Evolutionary conservation across 2,797 vertebrate species (phyloP), one percentile per base, ranked within the genome.

Genomic region (Botia kubotai): DNA sequence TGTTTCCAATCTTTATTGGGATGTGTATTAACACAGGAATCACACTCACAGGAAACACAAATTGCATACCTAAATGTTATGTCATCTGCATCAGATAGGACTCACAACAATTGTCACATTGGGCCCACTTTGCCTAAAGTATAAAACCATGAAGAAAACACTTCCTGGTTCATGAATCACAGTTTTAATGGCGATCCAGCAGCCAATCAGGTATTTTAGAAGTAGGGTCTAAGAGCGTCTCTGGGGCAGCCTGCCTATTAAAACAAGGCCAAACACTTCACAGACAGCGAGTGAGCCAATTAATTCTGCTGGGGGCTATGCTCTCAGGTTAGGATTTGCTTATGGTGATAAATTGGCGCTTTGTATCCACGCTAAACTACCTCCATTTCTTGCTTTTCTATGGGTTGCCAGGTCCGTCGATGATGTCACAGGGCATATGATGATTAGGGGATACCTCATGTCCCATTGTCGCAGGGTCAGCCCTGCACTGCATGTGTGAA

Each of bases 321-420:
- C 92, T 93, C 91, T 90, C 86, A 92, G 92, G 92, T 94, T 94
- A 93, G 91, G 90, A 89, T 94, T 93, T 93, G 93, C 92, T 93
- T 94, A 92, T 91, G 91, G 91, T 94, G 93, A 94, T 93, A 93
- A 93, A 94, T 94, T 94, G 92, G 89, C 43, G 87, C 92, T 92
- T 93, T 93, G 92, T 93, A 89, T 91, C 88, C 84, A 74, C 83
- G 48, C 88, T 91, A 93, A 93, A 93, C 90, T 89, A 91, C 87
- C 89, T 85, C 55, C 69, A 81, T 88, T 87, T 86, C 87, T 84
- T 74, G 86, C 66, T 84, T 87, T 91, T 80, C 85, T 80, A 80
- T 8, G 83, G 85, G 76, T 82, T 86, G 89, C 88, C 84, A 88
- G 89, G 90, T 90, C 88, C 85, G 78, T 84, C 87, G 90, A 88